phyloP scores from a whole-genome alignment of 1,140 invertebrate genomes.

The Samia ricini region DNA sequence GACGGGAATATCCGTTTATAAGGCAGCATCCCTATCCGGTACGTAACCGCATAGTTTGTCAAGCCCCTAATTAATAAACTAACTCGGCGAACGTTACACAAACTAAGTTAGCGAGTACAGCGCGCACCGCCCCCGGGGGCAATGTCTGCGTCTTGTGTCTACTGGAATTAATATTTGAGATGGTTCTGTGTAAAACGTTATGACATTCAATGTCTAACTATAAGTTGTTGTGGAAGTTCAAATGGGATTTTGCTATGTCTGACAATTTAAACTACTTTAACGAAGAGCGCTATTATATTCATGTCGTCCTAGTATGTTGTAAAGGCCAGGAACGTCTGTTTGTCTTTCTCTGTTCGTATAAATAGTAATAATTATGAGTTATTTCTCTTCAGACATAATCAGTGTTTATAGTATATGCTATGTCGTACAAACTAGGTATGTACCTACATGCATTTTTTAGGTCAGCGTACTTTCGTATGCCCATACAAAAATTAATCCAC shows the following conservation, averaged over 20 bases:
- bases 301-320: no score
- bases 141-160: constrained; percentile 21
- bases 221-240: neutral
- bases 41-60: constrained; percentile 46
- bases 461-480: no score
- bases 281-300: no score
- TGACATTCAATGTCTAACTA: neutral
- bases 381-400: no score
- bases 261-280: neutral
- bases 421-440: no score
- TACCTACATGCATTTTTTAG: no score
- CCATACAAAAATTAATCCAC: no score
- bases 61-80: constrained; percentile 52
- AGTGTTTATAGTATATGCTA: no score
- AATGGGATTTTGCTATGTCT: neutral
- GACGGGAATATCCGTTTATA: neutral
- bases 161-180: constrained; percentile 9
- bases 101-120: constrained; percentile 9
- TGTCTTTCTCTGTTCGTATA: no score
- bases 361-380: no score
- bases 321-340: no score
- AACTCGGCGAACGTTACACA: constrained; percentile 9
- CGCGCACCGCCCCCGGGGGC: constrained; percentile 25
- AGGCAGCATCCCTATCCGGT: neutral
- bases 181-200: constrained; percentile 1